Evolutionary conservation across 2,888 invertebrate genomes (phyloP).

Genomic region (Hypomecis atomaria): DNA sequence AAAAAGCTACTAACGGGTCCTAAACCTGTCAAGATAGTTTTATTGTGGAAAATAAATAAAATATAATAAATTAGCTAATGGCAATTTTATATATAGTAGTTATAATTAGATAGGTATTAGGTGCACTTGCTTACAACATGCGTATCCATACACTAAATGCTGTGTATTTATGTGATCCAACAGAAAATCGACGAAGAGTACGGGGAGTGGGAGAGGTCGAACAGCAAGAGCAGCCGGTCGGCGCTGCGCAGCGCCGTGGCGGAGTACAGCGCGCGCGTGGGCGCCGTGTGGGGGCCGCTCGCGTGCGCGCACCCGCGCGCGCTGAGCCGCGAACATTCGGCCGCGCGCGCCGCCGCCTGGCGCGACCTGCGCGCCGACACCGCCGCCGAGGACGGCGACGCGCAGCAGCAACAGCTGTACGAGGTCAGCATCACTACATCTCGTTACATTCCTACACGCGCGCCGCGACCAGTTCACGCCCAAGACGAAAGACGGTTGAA

Average conservation of each 20-base stretch:
- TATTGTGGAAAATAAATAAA: no score
- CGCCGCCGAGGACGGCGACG: constrained; percentile 5
- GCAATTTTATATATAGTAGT: no score
- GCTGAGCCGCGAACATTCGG: constrained; percentile 23
- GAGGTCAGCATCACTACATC: constrained; percentile 5
- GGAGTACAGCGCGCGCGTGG: constrained; percentile 30
- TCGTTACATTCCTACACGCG: no score
- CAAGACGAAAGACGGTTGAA: not conserved
- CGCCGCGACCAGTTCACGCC: not conserved
- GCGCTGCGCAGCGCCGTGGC: constrained; percentile 32
- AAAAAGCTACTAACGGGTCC: no score
- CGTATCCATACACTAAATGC: no score
- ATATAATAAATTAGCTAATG: no score
- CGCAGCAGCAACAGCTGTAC: constrained; percentile 5
- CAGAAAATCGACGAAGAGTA: constrained; percentile 35
- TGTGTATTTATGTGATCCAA: not conserved
- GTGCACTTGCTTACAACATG: no score
- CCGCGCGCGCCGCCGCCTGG: constrained; percentile 19
- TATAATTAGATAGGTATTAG: no score
- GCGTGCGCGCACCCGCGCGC: constrained; percentile 25
- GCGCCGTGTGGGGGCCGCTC: constrained; percentile 40
- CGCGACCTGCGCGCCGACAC: constrained; percentile 14
- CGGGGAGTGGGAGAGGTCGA: constrained; percentile 18
- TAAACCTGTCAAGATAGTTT: no score
- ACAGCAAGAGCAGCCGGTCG: constrained; percentile 16